Base-by-base conservation (phyloP, 2,113 vertebrate species). In the Lipophrys pholis region DNA sequence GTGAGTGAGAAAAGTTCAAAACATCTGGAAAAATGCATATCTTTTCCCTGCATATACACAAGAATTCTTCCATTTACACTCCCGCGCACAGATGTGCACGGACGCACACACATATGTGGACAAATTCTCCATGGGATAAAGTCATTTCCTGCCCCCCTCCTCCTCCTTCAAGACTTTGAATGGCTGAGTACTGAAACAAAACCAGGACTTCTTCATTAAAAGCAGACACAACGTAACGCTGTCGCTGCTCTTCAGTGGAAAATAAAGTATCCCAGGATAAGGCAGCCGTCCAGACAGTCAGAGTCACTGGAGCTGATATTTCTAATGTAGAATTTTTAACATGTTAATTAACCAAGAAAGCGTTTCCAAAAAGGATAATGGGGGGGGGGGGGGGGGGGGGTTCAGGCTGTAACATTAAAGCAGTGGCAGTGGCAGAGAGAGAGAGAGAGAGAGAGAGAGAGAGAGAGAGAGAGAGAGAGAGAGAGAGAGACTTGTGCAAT, bases 131-230 rank as follows among this genome's bases (percentile, higher is more conserved):
- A 15, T 80, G 91, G 91, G 82, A 91, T 92, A 88, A 70, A 92
- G 91, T 89, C 69, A 94, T 94, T 94, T 94, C 91, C 92, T 92
- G 91, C 54, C 43, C 74, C 45, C 72, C 58, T 53, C 56, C 60
- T 57, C 71, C 73, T 74, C 67, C 68, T 83, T 38, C 8, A 73
- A 63, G 49, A 64, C 76, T 81, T 64, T 84, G 70, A 88, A 73
- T 78, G 78, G 81, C 75, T 74, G 78, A 83, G 64, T 62, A 81
- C 76, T 82, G 83, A 79, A 91, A 86, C 82, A 78, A 85, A 87
- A 84, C 82, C 62, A 56, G 85, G 69, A 78, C 71, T 78, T 87
- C 79, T 89, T 84, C 90, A 93, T 92, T 91, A 91, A 88, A 94
- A 86, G 87, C 92, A 92, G 91, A 91, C 83, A 55, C 73, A 77